phyloP scores from a whole-genome alignment of 2,113 vertebrate species.

The Helogale parvula region DNA sequence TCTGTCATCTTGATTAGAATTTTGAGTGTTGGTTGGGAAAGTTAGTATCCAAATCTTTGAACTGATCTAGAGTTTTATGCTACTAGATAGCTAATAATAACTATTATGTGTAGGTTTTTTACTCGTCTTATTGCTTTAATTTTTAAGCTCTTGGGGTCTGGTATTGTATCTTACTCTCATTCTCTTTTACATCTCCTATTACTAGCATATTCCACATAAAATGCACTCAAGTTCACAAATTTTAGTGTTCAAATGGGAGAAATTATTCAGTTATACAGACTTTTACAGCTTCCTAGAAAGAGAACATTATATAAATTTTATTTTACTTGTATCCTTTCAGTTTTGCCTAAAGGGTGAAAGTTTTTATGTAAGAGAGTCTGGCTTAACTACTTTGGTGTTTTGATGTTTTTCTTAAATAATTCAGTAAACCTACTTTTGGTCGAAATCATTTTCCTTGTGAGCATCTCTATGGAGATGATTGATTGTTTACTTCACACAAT shows the following conservation, averaged over 20 bases:
- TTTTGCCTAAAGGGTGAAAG: background rate
- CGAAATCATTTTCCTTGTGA: background rate
- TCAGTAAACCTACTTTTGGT: background rate
- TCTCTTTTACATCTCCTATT: background rate
- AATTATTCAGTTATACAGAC: background rate
- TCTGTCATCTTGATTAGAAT: conserved; percentile 13
- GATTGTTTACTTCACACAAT: background rate
- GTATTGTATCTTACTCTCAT: background rate
- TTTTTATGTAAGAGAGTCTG: conserved; percentile 17
- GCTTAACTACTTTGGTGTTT: background rate
- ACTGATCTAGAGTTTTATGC: background rate
- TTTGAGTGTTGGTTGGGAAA: background rate
- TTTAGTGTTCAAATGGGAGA: background rate
- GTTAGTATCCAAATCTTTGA: background rate
- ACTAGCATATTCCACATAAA: background rate
- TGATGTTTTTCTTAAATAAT: conserved; percentile 32
- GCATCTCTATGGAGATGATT: background rate
- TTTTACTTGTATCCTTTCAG: background rate
- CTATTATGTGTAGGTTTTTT: background rate
- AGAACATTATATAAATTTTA: background rate
- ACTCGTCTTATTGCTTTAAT: background rate
- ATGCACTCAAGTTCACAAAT: background rate
- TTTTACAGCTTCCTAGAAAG: background rate
- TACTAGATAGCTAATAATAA: background rate
- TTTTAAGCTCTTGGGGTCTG: background rate